A percentile compares a stretch with the other conserved stretches of the same genome.
phyloP scores from a whole-genome alignment of 2,797 vertebrate genomes.

The Malurus splendens region DNA sequence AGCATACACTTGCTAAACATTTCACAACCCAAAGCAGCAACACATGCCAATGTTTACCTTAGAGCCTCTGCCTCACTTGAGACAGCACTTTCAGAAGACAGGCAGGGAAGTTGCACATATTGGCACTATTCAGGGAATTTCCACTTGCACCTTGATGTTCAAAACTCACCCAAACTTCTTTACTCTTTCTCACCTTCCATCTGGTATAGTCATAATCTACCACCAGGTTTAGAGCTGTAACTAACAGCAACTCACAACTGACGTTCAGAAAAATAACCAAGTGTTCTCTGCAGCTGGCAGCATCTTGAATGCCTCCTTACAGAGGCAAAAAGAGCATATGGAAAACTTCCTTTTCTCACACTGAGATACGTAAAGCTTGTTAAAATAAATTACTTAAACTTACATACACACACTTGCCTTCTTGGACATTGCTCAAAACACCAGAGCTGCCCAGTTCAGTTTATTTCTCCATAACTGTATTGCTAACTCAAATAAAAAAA shows the following conservation, averaged over 20 bases:
- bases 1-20: background rate
- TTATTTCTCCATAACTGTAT: background rate
- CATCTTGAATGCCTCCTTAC: background rate
- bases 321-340: background rate
- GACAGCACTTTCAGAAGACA: background rate
- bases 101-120: background rate
- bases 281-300: background rate
- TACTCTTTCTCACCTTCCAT: background rate
- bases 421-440: background rate
- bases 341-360: background rate
- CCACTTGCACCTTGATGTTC: background rate
- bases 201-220: background rate
- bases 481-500: background rate
- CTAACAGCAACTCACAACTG: background rate
- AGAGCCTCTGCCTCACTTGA: background rate
- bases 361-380: background rate
- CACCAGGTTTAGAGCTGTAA: background rate
- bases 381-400: background rate
- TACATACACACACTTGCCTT: background rate
- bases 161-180: background rate
- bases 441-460: background rate
- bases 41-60: background rate
- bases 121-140: background rate
- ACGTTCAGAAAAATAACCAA: background rate
- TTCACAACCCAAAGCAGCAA: background rate